These are phyloP conservation scores for Littorina saxatilis DNA, from an alignment of 1,140 invertebrate species.

Conservation along the genomic window DNA sequence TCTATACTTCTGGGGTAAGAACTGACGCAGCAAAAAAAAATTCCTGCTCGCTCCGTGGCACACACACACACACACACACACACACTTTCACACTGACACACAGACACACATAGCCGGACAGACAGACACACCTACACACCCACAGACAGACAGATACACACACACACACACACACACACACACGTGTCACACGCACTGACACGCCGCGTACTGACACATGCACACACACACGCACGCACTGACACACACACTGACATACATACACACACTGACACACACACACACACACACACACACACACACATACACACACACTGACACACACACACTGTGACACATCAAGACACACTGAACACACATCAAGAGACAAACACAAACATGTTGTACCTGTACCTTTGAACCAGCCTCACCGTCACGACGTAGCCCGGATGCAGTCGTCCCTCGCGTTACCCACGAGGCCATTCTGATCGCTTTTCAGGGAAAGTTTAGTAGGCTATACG, in stretches of 20 bases:
- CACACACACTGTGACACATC: neutral
- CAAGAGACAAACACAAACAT: too few species aligned
- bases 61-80: slow-evolving; percentile 2
- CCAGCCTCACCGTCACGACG: too few species aligned
- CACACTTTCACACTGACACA: neutral
- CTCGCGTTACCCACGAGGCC: too few species aligned
- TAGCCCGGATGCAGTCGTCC: too few species aligned
- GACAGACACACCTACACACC: too few species aligned
- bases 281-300: neutral
- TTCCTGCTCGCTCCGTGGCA: neutral
- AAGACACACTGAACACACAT: neutral
- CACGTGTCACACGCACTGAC: neutral
- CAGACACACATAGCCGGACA: too few species aligned
- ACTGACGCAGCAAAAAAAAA: neutral
- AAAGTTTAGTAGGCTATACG: too few species aligned
- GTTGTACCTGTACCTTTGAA: too few species aligned
- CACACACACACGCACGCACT: too few species aligned
- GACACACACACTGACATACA: too few species aligned
- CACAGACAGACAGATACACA: too few species aligned
- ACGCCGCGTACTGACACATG: too few species aligned
- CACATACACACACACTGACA: neutral
- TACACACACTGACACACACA: neutral
- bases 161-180: slow-evolving; percentile 5
- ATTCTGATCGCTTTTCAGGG: neutral
- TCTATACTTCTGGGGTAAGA: neutral